These are phyloP conservation scores for Frankliniella intonsa DNA, from an alignment of 2,888 invertebrate genomes.

Conservation along the genomic window DNA sequence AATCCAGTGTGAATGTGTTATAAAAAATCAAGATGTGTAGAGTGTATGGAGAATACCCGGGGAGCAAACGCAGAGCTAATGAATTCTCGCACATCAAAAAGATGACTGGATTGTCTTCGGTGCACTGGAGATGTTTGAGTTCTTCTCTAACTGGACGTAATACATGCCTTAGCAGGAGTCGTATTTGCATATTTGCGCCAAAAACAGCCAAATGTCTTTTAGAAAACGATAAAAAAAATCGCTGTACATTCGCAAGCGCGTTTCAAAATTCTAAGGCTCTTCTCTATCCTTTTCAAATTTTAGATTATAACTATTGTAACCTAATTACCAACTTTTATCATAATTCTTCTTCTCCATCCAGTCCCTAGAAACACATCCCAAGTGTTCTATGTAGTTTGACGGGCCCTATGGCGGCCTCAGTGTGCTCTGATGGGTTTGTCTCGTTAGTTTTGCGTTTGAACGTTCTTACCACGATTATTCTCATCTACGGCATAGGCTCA, in stretches of 20 bases:
- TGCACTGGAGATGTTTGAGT: background rate
- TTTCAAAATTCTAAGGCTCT: background rate
- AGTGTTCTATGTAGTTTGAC: background rate
- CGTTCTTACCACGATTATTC: slow-evolving; percentile 20
- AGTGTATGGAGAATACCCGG: slow-evolving; percentile 18
- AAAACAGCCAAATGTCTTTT: no score
- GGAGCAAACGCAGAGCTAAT: slow-evolving; percentile 20
- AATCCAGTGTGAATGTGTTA: slow-evolving; percentile 17
- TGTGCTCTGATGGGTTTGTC: background rate
- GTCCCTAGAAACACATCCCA: background rate
- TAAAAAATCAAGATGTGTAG: slow-evolving; percentile 23
- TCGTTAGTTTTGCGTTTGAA: slow-evolving; percentile 25
- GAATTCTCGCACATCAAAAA: slow-evolving; percentile 12
- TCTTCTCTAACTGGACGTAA: background rate
- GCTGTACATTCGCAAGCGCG: background rate
- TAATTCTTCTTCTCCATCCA: background rate
- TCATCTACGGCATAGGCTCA: slow-evolving; percentile 19
- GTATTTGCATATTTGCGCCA: no score
- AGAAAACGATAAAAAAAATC: background rate
- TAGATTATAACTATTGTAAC: background rate
- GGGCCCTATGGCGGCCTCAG: background rate
- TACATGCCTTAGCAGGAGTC: background rate
- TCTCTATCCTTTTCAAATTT: background rate
- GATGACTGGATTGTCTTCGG: background rate
- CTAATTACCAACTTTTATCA: background rate